Base-by-base conservation (phyloP, 2,888 invertebrate species). In the Abscondita cerata region DNA sequence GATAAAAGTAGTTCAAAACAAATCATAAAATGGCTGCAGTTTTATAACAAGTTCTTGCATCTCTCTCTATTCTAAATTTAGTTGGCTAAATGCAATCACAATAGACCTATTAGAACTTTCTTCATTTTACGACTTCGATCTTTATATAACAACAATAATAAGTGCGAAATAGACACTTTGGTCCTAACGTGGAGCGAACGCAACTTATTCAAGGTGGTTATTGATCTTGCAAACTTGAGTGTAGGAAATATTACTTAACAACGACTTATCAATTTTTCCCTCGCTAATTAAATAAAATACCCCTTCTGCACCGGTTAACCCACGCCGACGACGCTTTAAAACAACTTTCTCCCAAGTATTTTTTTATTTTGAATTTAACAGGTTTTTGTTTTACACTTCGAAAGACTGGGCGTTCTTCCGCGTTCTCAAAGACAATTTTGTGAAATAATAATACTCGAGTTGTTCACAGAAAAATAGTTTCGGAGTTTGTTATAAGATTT, bases 151-250 rank as follows among this genome's bases (percentile, higher is more conserved):
- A 25, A 25, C n/a, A n/a, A n/a, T n/a, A n/a, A 25, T 4, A 25
- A 25, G 4, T 25, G 6, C 25, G 25, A 6, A 40, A 25, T 6
- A 25, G 25, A 25, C 25, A 44, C 9, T 44, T 44, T 44, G 44
- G 44, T n/a, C 16, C 16, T 19, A 19, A 18, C 19, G 44, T 44
- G 9, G 31, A 12, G 53, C 48, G 68, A 64, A 68, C 71, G 69
- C 69, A 70, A 69, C 68, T 68, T 68, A 64, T 38, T 61, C 68
- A 66, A 68, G 68, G 67, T 67, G 59, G 62, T 68, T 71, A 72
- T 72, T 70, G 72, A 70, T 71, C 68, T 69, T 66, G 44, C 19
- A 64, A 67, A 69, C 59, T 70, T 66, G 61, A 54, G 68, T 59
- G 52, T 63, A 58, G 59, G 61, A 65, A 61, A 65, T 41, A 41